A percentile compares a stretch with the other conserved stretches of the same genome.
These are phyloP conservation scores for Pseudococcus viburni DNA, from an alignment of 2,888 invertebrate genomes.

Conservation along the genomic window DNA sequence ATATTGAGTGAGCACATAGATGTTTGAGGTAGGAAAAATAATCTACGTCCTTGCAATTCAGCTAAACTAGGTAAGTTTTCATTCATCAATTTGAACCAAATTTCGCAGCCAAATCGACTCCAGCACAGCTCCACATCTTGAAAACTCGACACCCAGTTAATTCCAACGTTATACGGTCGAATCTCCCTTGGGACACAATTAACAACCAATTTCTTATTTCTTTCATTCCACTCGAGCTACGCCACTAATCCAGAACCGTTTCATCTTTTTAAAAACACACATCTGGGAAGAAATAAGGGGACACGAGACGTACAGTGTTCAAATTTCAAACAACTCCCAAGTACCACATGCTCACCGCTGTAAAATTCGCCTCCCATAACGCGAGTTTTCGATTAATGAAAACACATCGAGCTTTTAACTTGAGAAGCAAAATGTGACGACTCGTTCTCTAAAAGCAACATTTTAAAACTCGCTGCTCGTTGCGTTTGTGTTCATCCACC, in stretches of 20 bases:
- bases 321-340: not conserved
- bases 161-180: not conserved
- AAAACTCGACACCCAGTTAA: too few relatives aligned
- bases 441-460: not conserved
- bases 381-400: not conserved
- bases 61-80: too few relatives aligned
- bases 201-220: not conserved
- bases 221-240: not conserved
- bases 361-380: not conserved
- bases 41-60: too few relatives aligned
- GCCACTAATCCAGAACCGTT: not conserved
- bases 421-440: not conserved
- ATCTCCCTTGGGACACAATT: not conserved
- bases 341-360: not conserved
- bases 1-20: too few relatives aligned
- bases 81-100: too few relatives aligned
- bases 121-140: too few relatives aligned
- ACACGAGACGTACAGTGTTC: not conserved
- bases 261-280: not conserved
- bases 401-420: conserved; percentile 35
- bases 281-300: not conserved
- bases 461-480: not conserved
- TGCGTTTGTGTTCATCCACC: not conserved
- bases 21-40: too few relatives aligned
- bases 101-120: too few relatives aligned